phyloP scores from a whole-genome alignment of 2,888 invertebrate species.

The Nymphalis c-album region DNA sequence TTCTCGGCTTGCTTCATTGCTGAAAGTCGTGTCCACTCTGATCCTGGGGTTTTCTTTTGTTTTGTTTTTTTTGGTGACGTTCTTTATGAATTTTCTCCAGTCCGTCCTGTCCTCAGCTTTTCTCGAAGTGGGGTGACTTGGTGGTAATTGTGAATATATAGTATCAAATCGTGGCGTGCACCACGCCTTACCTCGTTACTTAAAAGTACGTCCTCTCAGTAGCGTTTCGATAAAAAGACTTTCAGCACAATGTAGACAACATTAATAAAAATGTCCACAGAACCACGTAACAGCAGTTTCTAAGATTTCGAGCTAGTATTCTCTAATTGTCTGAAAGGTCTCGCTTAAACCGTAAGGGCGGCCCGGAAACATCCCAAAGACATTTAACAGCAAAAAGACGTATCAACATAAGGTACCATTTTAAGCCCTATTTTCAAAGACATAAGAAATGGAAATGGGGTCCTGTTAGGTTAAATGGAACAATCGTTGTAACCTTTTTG shows the following conservation, averaged over 20 bases:
- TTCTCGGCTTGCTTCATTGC: too few relatives aligned
- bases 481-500: not conserved
- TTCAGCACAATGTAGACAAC: too few relatives aligned
- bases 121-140: too few relatives aligned
- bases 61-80: too few relatives aligned
- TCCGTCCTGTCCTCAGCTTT: too few relatives aligned
- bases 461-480: not conserved
- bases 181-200: too few relatives aligned
- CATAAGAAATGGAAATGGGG: not conserved
- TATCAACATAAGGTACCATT: not conserved
- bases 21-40: too few relatives aligned
- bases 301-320: constrained; percentile 5
- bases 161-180: too few relatives aligned
- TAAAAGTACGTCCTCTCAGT: too few relatives aligned
- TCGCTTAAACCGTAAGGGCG: constrained; percentile 18
- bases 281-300: constrained; percentile 7
- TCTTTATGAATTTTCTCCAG: too few relatives aligned
- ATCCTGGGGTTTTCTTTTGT: too few relatives aligned
- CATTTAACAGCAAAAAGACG: not conserved
- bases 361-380: constrained; percentile 20
- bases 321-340: constrained; percentile 26
- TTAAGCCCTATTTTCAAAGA: constrained; percentile 6
- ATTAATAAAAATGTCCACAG: constrained; percentile 3
- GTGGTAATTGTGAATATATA: too few relatives aligned
- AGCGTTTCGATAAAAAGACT: not conserved